phyloP scores from a whole-genome alignment of 1,140 invertebrate species.

The Mylabris phalerata region DNA sequence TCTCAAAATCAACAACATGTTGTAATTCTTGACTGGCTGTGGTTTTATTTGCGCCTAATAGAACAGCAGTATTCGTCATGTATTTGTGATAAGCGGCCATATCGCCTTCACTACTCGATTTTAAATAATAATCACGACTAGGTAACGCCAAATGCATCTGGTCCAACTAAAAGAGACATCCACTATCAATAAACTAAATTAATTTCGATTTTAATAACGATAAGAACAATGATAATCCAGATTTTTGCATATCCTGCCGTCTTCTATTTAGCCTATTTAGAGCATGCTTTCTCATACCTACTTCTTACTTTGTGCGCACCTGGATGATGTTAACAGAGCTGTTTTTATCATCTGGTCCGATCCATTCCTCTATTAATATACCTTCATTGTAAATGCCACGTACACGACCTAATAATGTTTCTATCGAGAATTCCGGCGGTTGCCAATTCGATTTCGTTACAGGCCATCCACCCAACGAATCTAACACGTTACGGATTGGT shows the following conservation, averaged over 20 bases:
- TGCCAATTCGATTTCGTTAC: conserved; percentile 61
- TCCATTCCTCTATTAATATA: conserved; percentile 70
- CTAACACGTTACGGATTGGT: conserved; percentile 55
- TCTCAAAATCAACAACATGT: conserved; percentile 69
- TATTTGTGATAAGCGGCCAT: conserved; percentile 68
- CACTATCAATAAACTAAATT: too few relatives aligned
- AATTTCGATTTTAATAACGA: too few relatives aligned
- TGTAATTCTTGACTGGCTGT: conserved; percentile 58
- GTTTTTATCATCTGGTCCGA: conserved; percentile 80
- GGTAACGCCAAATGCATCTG: conserved; percentile 74
- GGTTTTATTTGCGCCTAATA: conserved; percentile 61
- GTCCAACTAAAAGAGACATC: conserved; percentile 55
- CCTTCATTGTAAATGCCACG: conserved; percentile 67
- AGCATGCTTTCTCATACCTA: conserved; percentile 24
- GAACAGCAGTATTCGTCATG: conserved; percentile 67
- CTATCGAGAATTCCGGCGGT: conserved; percentile 50
- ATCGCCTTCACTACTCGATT: conserved; percentile 58
- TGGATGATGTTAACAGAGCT: conserved; percentile 80
- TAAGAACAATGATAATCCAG: too few relatives aligned
- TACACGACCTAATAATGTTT: conserved; percentile 60
- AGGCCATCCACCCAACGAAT: conserved; percentile 69
- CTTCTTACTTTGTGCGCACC: conserved; percentile 54
- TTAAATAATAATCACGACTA: conserved; percentile 75
- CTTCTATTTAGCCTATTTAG: too few relatives aligned
- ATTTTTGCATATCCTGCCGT: too few relatives aligned